A percentile compares a stretch with the other conserved stretches of the same genome.
Conservation (phyloP, 2,113 vertebrate species). For the Saccopteryx bilineata region DNA sequence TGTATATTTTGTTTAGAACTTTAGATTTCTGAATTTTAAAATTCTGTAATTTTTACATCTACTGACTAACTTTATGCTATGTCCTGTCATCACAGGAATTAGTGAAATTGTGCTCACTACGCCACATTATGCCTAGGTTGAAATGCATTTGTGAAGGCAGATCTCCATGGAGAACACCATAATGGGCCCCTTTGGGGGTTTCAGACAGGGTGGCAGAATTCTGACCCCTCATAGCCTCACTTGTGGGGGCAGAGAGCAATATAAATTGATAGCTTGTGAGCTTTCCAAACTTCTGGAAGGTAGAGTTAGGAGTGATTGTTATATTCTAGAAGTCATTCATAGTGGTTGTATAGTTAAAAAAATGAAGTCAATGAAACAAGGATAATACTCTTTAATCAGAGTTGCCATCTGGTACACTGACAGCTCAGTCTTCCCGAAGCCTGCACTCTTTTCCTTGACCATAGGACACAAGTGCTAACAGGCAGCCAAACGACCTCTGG, state of each 20-base stretch:
- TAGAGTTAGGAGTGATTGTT: background rate
- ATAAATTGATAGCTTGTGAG: too few species aligned
- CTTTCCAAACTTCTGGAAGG: background rate
- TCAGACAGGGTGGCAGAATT: background rate
- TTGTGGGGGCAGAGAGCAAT: background rate
- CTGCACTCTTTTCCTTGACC: background rate
- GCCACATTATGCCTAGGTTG: background rate
- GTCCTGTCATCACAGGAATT: background rate
- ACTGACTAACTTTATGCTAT: background rate
- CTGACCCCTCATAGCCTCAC: background rate
- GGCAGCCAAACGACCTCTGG: too few species aligned
- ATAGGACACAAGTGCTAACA: background rate
- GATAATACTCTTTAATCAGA: background rate
- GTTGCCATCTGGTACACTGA: background rate
- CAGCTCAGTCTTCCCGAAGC: background rate
- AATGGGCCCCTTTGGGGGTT: background rate
- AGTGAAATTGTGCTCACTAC: background rate
- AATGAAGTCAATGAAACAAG: slow-evolving; percentile 2
- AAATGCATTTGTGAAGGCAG: background rate
- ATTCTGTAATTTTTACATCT: background rate
- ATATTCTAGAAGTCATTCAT: background rate
- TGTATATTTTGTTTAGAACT: background rate
- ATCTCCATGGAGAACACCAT: background rate
- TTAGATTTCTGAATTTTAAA: background rate
- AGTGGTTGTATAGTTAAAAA: background rate